phyloP scores from a whole-genome alignment of 2,888 invertebrate genomes.

The Melieria omissa region DNA sequence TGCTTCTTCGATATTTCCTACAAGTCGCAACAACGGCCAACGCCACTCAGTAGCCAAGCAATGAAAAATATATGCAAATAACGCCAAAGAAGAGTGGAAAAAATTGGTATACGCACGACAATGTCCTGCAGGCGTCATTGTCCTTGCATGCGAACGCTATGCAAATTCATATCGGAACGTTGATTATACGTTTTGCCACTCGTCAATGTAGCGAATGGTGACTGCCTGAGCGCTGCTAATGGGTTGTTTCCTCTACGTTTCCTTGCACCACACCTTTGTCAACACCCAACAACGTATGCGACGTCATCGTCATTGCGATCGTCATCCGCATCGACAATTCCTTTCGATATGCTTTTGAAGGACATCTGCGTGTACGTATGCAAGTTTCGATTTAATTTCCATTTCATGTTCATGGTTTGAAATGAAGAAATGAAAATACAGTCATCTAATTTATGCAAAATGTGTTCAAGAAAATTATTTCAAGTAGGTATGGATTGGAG shows the following conservation, averaged over 20 bases:
- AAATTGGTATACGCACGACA: constrained; percentile 37
- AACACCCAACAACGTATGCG: not conserved
- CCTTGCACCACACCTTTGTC: too few species aligned
- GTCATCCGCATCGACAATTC: constrained; percentile 18
- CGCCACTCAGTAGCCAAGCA: too few species aligned
- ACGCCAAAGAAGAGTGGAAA: not conserved
- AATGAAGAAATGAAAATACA: constrained; percentile 35
- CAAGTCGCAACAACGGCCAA: too few species aligned
- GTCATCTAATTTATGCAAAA: constrained; percentile 43
- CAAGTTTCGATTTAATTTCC: constrained; percentile 23
- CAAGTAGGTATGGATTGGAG: too few species aligned
- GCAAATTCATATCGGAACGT: not conserved
- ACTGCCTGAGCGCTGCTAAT: too few species aligned
- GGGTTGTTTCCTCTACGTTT: too few species aligned
- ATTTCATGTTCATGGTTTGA: constrained; percentile 35
- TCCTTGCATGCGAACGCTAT: constrained; percentile 5
- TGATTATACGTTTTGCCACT: too few species aligned
- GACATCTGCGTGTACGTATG: not conserved
- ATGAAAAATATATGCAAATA: not conserved
- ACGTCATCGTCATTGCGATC: constrained; percentile 38
- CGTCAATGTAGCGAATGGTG: too few species aligned
- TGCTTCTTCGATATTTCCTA: too few species aligned
- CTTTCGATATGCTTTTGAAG: not conserved
- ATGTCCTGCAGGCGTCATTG: constrained; percentile 32
- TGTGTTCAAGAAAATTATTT: not conserved